Base-by-base conservation (phyloP, 2,797 vertebrate species). In the Parambassis ranga region DNA sequence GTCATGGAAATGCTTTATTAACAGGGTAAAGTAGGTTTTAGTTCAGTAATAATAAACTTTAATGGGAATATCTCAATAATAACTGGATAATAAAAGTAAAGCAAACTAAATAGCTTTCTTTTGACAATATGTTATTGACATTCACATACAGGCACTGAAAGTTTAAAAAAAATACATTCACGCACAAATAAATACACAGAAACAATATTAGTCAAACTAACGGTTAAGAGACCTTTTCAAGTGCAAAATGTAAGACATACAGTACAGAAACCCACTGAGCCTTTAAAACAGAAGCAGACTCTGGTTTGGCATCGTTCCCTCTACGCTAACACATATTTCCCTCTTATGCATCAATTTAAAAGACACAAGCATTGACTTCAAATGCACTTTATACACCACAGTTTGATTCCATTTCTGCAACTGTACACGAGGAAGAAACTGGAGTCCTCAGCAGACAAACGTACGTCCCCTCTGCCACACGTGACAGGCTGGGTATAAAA, bases 1-100 rank as follows among this genome's bases (percentile, higher is more conserved):
- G 42, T 77, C 44, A 23, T 32, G 53, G 58, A 44, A 79, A 56
- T 64, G 70, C 47, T 88, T 90, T 88, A 87, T 87, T 89, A 61
- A 66, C 47, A 75, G 23, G 37, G 3, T 58, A 47, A 71, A 56
- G 16, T 23, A 51, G 18, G 24, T 61, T n/a, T 64, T 38, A 39
- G 36, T 75, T 72, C 42, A 69, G 10, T 69, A 39, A 61, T 46
- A 37, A 20, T 13, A 32, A 49, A 57, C 20, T 16, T 30, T 33
- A 35, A 53, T 62, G 26, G 9, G 13, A 41, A 26, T 19, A 13
- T 20, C 32, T 35, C 26, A 57, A 83, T 63, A 60, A 58, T 65
- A 77, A 66, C n/a, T 49, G 33, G 13, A 46, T 57, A 41, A 65
- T 56, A 64, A 57, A 71, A 66, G 41, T 49, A 67, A 79, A 52